Base-by-base conservation (phyloP, 64 coral and sea anemone genomes). In the Dendrophyllia cribrosa region DNA sequence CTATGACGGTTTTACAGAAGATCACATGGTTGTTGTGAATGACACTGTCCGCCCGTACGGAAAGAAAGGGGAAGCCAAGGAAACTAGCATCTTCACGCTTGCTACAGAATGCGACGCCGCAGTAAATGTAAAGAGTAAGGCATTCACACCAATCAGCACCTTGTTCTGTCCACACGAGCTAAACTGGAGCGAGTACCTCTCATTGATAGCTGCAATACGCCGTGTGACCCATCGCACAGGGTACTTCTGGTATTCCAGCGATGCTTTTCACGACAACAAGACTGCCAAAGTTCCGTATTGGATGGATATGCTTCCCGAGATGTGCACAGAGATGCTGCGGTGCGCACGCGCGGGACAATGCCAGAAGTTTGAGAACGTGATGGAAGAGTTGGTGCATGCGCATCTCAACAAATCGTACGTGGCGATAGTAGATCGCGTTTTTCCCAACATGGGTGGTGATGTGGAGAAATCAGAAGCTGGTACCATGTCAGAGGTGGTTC, bases 61-160 rank as follows among this genome's bases (percentile, higher is more conserved):
- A 34, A 67, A 67, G 9, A 19, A 72, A 70, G 63, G 88, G 12
- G 9, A 79, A 51, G 76, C 4, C 4, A 68, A 0, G 4, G n/a
- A 9, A 19, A 15, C 75, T 9, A 63, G 53, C 51, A 19, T 90
- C 47, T 90, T 43, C 48, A 72, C 76, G 5, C 77, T 90, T 71
- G 60, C n/a, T 10, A 90, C 88, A 15, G 88, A 90, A 3, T 90
- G 88, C 43, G 88, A 90, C 69, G 88, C 88, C 50, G 25, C 64
- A 11, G 47, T 72, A 17, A 90, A 90, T n/a, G 63, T 63, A 24
- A 76, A 75, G 51, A 76, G 88, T 5, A 61, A 90, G 24, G 50
- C 65, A 17, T 90, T 90, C 74, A 90, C 88, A 5, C 88, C 88
- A 78, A 26, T 90, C n/a, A 81, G 76, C 22, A 81, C 64, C 12